Evolutionary conservation across 2,888 invertebrate genomes (phyloP), one percentile per base, ranked within the genome.

Genomic region (Pterostichus niger): DNA sequence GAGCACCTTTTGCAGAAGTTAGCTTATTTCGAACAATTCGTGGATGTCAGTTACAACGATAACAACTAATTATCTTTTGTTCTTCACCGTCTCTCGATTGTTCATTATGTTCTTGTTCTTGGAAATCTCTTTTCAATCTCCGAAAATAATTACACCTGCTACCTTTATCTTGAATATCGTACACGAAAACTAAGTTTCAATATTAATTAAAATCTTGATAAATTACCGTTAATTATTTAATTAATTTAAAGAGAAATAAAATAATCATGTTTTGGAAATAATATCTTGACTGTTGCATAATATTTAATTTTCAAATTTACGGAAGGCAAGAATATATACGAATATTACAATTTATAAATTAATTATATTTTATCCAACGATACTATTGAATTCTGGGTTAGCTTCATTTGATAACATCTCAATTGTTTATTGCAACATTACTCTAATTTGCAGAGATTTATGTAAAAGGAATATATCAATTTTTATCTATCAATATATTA

Each of bases 11-110:
- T 64, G 33, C 35, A 59, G 24, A 13, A 64, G 35, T 13, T 35
- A n/a, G 64, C 35, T 64, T 64, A 6, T 64, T 49, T 49, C 49
- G 13, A 49, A n/a, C 11, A 5, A 49, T 64, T 64, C 64, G 64
- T 35, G 64, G 11, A 64, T 35, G 33, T 64, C 64, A 64, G 64
- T 31, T 33, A 64, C 64, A 64, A 64, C 64, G 64, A 64, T 64
- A 64, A 64, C 64, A 33, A 64, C 64, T 64, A 64, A 64, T 64
- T 64, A 64, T 33, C 64, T 64, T 56, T 64, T 40, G 64, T 64
- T 64, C 64, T 49, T 49, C 49, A 13, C 35, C 64, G 64, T 35
- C 5, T 64, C 31, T 64, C 64, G 64, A 64, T 64, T 64, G 64
- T 64, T 33, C 49, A 40, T 6, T 7, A 6, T 40, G 40, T 11